Base-by-base conservation (phyloP, 2,113 vertebrate genomes). In the Cololabis saira region DNA sequence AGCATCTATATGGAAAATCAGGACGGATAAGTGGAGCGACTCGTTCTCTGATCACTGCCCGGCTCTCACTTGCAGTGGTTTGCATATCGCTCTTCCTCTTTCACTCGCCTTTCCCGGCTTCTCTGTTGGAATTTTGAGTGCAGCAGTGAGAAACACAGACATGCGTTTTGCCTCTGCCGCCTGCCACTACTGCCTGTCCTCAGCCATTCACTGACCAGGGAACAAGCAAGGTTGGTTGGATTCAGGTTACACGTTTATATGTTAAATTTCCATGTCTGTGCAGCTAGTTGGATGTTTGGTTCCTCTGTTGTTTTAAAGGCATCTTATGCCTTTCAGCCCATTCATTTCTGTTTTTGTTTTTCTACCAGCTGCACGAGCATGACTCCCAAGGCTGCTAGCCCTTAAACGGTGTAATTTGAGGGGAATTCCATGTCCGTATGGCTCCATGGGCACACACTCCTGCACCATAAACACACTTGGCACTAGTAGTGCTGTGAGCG, bases 181-280 rank as follows among this genome's bases (percentile, higher is more conserved):
- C 76, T 80, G 12, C 76, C 67, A 69, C 77, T 41, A 53, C 80
- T 66, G 70, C 72, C 61, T 60, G 18, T 50, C 72, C 65, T 74
- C 71, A 77, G 66, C 62, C 69, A 69, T 80, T 75, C 79, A 80
- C 71, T 91, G 88, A 91, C 49, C 57, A n/a, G 61, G 45, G 52
- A 87, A 65, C 68, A 78, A 82, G 56, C 11, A 70, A 90, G 88
- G 90, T 91, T 75, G 70, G 90, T 90, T 54, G 51, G 41, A n/a
- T 61, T 76, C 10, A 42, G 48, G 3, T 81, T 60, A 15, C 49
- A 73, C 68, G 30, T 76, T 50, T 60, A 57, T 64, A 16, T 15
- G 4, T 10, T 44, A 37, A 51, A 53, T 40, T 52, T 12, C 58
- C 45, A 6, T 44, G 41, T 60, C 51, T 24, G 12, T n/a, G 13